These are phyloP conservation scores for Sesia bembeciformis DNA, from an alignment of 2,888 invertebrate species.

Conservation along the genomic window DNA sequence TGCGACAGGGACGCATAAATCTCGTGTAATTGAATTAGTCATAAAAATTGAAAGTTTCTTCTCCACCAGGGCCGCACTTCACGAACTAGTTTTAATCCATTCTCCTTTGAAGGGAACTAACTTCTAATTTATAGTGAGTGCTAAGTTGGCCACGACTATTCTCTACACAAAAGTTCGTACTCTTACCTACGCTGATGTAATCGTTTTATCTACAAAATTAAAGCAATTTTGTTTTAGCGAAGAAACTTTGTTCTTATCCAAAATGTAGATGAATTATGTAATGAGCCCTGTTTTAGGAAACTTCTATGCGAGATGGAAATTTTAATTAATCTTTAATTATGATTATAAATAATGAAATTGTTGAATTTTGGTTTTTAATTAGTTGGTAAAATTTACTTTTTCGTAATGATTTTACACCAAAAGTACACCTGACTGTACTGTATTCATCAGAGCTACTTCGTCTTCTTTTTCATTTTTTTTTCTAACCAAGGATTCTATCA, in stretches of 20 bases:
- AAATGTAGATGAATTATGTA: background rate
- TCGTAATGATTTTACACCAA: too few relatives aligned
- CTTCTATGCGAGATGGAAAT: too few relatives aligned
- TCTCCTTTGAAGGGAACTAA: slow-evolving; percentile 65
- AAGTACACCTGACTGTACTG: too few relatives aligned
- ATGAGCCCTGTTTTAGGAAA: background rate
- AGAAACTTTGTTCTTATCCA: background rate
- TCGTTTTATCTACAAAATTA: slow-evolving; percentile 38
- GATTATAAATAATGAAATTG: too few relatives aligned
- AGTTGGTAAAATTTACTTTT: too few relatives aligned
- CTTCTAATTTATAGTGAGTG: slow-evolving; percentile 72
- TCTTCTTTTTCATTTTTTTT: too few relatives aligned
- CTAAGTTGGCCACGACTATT: slow-evolving; percentile 58
- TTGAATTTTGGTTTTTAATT: too few relatives aligned
- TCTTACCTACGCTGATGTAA: slow-evolving; percentile 47
- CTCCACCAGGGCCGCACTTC: slow-evolving; percentile 53
- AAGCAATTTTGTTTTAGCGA: slow-evolving; percentile 22
- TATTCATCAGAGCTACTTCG: too few relatives aligned
- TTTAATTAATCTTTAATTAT: too few relatives aligned
- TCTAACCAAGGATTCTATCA: too few relatives aligned
- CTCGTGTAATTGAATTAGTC: slow-evolving; percentile 66
- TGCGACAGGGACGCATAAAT: slow-evolving; percentile 54
- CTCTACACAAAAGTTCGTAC: slow-evolving; percentile 46
- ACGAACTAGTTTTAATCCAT: slow-evolving; percentile 69
- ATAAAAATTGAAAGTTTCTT: slow-evolving; percentile 70